phyloP scores from a whole-genome alignment of 64 coral and sea anemone genomes.

The Actinia equina region DNA sequence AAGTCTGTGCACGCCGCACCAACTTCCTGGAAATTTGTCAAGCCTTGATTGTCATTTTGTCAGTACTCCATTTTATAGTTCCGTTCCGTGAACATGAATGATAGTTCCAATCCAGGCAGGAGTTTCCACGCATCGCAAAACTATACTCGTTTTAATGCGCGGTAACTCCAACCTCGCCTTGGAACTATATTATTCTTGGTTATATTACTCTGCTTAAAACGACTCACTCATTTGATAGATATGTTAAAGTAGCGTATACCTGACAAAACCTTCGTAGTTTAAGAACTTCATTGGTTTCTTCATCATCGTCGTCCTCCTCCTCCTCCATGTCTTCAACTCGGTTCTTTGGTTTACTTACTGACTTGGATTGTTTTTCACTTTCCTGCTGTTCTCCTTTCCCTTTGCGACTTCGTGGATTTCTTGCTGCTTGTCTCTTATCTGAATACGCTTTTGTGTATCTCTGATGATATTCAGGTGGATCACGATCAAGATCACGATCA shows the following conservation, averaged over 20 bases:
- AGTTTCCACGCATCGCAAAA: too few species aligned
- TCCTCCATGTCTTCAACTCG: background rate
- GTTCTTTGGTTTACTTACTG: background rate
- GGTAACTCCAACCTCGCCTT: too few species aligned
- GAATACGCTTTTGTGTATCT: background rate
- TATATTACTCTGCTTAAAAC: too few species aligned
- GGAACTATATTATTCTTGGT: too few species aligned
- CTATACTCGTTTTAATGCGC: too few species aligned
- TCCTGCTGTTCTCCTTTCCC: background rate
- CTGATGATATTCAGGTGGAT: background rate
- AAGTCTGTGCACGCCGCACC: too few species aligned
- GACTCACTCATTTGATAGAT: too few species aligned
- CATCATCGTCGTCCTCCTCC: background rate
- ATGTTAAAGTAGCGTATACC: background rate
- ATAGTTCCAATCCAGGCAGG: too few species aligned
- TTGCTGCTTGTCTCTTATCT: background rate
- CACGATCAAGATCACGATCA: background rate
- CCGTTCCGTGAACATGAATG: too few species aligned
- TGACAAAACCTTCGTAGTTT: conserved; percentile 6
- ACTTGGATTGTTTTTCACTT: background rate
- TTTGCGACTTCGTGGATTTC: background rate
- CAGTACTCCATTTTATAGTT: too few species aligned
- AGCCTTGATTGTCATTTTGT: too few species aligned
- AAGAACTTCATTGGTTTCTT: background rate
- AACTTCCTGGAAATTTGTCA: background rate